These are phyloP conservation scores for Connochaetes taurinus DNA, from an alignment of 2,113 vertebrate genomes.

Conservation along the genomic window DNA sequence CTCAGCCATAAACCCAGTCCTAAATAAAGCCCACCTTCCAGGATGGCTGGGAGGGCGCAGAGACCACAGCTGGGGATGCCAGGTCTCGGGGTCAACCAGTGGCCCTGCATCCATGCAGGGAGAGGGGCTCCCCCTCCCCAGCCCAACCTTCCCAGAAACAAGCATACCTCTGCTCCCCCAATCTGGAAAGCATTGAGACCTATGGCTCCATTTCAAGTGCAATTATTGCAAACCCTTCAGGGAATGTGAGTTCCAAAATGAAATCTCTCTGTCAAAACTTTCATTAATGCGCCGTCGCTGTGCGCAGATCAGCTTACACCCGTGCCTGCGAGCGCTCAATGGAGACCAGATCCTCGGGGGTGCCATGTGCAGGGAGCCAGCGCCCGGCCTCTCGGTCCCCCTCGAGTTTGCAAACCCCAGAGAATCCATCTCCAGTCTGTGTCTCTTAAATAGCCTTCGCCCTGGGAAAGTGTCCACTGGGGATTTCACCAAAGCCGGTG, in stretches of 20 bases:
- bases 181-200: conserved; percentile 69
- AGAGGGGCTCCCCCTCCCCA: neutral
- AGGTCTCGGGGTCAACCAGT: neutral
- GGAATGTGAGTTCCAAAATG: conserved; percentile 68
- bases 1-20: neutral
- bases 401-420: neutral
- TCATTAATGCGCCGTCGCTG: conserved; percentile 57
- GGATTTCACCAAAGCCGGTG: neutral
- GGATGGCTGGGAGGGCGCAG: rapidly evolving
- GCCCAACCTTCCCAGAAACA: neutral
- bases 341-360: conserved; percentile 62
- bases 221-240: conserved; percentile 71
- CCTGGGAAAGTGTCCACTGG: neutral
- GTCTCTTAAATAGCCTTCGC: neutral
- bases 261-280: conserved; percentile 78
- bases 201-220: conserved; percentile 62
- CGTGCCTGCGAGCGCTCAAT: conserved; percentile 15
- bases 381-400: neutral
- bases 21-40: neutral
- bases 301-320: conserved; percentile 52
- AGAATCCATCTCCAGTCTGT: neutral
- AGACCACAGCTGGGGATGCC: neutral
- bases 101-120: neutral
- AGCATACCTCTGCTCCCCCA: conserved; percentile 37
- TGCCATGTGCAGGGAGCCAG: neutral